Percentiles rank a stretch among this genome's conserved stretches.
These are phyloP conservation scores for Podilymbus podiceps DNA, from an alignment of 2,113 vertebrate genomes.

Conservation along the genomic window DNA sequence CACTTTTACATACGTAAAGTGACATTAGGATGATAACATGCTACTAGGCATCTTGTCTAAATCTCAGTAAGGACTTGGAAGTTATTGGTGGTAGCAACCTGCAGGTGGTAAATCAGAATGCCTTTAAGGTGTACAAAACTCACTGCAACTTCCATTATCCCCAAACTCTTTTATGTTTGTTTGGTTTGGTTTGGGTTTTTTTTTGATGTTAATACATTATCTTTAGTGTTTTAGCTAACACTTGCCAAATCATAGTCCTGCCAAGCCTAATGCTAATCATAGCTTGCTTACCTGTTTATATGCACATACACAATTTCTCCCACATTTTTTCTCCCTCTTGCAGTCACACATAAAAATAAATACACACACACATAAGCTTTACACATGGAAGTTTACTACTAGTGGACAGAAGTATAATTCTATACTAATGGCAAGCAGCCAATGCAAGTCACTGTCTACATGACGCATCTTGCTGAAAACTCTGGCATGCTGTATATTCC, in stretches of 20 bases:
- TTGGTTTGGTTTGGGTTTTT: neutral
- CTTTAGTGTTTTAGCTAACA: neutral
- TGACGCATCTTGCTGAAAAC: neutral
- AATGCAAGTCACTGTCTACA: neutral
- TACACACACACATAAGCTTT: neutral
- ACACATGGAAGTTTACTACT: neutral
- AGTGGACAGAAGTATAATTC: neutral
- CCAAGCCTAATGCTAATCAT: neutral
- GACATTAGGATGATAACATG: neutral
- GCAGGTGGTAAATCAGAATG: neutral
- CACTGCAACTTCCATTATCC: neutral
- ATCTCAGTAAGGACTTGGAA: neutral
- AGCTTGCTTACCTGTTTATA: neutral
- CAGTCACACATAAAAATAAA: neutral
- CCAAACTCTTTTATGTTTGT: neutral
- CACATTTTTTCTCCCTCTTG: neutral
- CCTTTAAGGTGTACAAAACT: neutral
- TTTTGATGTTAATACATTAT: neutral
- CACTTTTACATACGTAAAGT: neutral
- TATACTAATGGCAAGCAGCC: neutral
- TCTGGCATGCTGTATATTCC: neutral
- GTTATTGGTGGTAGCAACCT: neutral
- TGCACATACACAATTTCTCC: neutral
- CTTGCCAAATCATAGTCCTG: neutral
- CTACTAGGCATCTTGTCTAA: neutral